These are phyloP conservation scores for Babylonia areolata DNA, from an alignment of 1,140 invertebrate species.

Conservation along the genomic window DNA sequence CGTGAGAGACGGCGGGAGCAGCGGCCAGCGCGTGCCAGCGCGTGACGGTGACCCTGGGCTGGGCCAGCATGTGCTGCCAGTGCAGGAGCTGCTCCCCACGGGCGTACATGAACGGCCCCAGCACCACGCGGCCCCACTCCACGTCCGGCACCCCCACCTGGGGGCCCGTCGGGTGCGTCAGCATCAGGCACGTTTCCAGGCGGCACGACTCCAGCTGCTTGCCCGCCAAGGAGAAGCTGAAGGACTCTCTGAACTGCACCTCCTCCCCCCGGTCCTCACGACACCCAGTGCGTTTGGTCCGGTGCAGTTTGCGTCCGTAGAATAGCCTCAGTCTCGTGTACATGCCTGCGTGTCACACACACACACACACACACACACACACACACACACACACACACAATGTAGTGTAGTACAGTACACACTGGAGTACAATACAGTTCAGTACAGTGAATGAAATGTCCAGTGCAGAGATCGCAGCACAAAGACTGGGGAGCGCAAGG, in stretches of 20 bases:
- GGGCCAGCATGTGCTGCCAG: conserved; percentile 74
- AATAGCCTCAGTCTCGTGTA: conserved; percentile 68
- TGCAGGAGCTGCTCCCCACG: conserved; percentile 72
- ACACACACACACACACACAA: too few relatives aligned
- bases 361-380: neutral
- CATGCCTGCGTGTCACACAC: conserved; percentile 50
- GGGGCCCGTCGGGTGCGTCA: neutral
- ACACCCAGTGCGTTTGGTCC: conserved; percentile 68
- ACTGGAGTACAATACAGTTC: too few relatives aligned
- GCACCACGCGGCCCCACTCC: conserved; percentile 63
- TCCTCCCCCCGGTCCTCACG: conserved; percentile 28
- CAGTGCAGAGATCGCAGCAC: too few relatives aligned
- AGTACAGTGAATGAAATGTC: too few relatives aligned
- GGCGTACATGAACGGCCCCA: conserved; percentile 75
- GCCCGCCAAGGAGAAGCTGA: conserved; percentile 68
- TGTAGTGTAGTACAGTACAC: too few relatives aligned
- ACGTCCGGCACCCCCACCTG: conserved; percentile 37
- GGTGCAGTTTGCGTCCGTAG: conserved; percentile 70
- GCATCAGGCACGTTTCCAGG: conserved; percentile 62
- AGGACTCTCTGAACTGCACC: conserved; percentile 69
- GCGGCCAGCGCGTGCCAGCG: conserved; percentile 62
- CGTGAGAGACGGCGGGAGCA: neutral
- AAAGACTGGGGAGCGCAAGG: too few relatives aligned
- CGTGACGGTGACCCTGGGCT: conserved; percentile 59
- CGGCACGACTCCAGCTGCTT: conserved; percentile 70